Base-by-base conservation (phyloP, 2,113 vertebrate species). In the Myotis brandtii region DNA sequence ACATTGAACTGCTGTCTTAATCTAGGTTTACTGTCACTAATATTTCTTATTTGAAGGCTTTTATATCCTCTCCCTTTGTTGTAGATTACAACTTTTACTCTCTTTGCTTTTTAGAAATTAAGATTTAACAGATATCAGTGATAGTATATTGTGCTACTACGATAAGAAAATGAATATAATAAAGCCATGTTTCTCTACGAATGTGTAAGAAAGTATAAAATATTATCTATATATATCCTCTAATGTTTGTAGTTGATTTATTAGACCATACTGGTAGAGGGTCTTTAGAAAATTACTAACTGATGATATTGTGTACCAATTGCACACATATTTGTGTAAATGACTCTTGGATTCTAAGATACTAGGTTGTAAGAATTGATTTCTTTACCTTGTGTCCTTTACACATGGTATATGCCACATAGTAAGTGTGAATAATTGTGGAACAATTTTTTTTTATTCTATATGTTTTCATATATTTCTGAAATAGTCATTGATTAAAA, bases 401-500 rank as follows among this genome's bases (percentile, higher is more conserved):
- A 66, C 12, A 34, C 18, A 75, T 2, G 34, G 67, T 82, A 34
- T 25, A 6, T 92, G 43, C 46, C 48, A 43, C 37, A 27, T 59
- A n/a, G 16, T 83, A 81, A 17, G 32, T 43, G 27, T 59, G 18
- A 85, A 9, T 91, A 75, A 56, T 76, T 85, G 25, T 66, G 46
- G 56, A 62, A 73, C 27, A 73, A 1, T 21, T 64, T 54, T 85
- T 85, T 64, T 34, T 66, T 76, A 48, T 72, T 85, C 18, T 50
- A 32, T 23, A 66, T 73, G 17, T 37, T 84, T 87, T 72, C 84
- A 54, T 89, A 64, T 91, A 59, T 89, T 85, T 84, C 23, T 94
- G 12, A 73, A 91, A 69, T 59, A 72, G 83, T 87, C 25, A 25
- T 84, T 23, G 23, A 6, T 62, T 91, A n/a, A 91, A 93, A 76